Base-by-base conservation (phyloP, 2,888 invertebrate genomes). In the Perdita meconis region DNA sequence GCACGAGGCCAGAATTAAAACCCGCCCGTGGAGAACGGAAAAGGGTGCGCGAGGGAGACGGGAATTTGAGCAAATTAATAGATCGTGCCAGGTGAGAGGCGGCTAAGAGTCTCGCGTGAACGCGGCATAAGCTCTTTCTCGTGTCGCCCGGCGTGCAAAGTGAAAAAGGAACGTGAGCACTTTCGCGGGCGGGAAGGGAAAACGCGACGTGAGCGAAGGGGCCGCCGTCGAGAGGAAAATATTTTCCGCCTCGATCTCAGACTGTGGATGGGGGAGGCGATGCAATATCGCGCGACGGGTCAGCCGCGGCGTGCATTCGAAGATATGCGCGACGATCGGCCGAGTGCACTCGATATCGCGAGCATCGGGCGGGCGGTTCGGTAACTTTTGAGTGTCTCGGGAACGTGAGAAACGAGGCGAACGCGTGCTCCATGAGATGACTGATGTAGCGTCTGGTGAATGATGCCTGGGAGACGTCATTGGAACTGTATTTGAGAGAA, bases 41-140 rank as follows among this genome's bases (percentile, higher is more conserved):
- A 19, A 5, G 1, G 10, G n/a, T 42, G 42, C 12, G 13, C 36
- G 38, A 26, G 71, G 73, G 50, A 8, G 30, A 5, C 36, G 30
- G 16, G 55, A 67, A 81, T 75, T 76, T 65, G 70, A 65, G 80
- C 24, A 76, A 84, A 80, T 83, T 77, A 77, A 84, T 81, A 78
- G 81, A 47, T 68, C 64, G 59, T 56, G 75, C 51, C 74, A 61
- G 72, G 72, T 60, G 72, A 67, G 66, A 47, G n/a, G n/a, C 44
- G 57, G 61, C 61, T 71, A 60, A 83, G 75, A 71, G 80, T 81
- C 73, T 71, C 80, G 82, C 73, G 83, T 77, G 82, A 84, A 84
- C 78, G 76, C 66, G 67, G 74, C 74, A 69, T 83, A 78, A 87
- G 86, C 74, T 30, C 76, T 87, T 87, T 87, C 83, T 74, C 83